These are phyloP conservation scores for Micoletzkya japonica DNA, from an alignment of 2,888 invertebrate genomes.

Conservation along the genomic window DNA sequence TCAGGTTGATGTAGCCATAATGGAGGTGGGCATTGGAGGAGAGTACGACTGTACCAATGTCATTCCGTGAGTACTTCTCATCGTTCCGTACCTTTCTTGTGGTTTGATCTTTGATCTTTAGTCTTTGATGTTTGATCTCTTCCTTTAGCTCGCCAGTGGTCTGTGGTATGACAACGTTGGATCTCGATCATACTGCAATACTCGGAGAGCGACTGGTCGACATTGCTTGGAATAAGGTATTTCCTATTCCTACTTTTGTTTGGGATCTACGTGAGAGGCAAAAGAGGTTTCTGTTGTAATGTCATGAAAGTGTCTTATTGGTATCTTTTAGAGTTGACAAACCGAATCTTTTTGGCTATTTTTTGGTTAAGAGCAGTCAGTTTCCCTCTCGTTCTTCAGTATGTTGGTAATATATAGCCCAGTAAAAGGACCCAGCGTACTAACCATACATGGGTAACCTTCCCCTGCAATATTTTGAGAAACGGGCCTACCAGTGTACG, in stretches of 20 bases:
- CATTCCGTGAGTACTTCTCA: slow-evolving; percentile 67
- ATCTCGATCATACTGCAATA: slow-evolving; percentile 83
- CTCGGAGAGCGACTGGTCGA: slow-evolving; percentile 81
- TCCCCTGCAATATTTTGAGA: too few relatives aligned
- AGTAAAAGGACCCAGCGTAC: too few relatives aligned
- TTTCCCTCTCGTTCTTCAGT: too few relatives aligned
- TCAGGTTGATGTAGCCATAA: slow-evolving; percentile 79
- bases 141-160: slow-evolving; percentile 76
- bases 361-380: too few relatives aligned
- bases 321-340: too few relatives aligned
- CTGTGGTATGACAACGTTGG: slow-evolving; percentile 87
- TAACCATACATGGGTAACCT: too few relatives aligned
- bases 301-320: too few relatives aligned
- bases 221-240: slow-evolving; percentile 86
- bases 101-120: too few relatives aligned
- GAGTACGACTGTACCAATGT: slow-evolving; percentile 91
- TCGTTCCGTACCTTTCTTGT: background rate
- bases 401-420: too few relatives aligned
- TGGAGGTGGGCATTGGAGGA: slow-evolving; percentile 98
- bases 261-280: slow-evolving; percentile 68
- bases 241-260: too few relatives aligned
- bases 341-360: too few relatives aligned
- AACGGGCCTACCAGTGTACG: too few relatives aligned
- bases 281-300: slow-evolving; percentile 75
- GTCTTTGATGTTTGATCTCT: background rate